A percentile compares a stretch with the other conserved stretches of the same genome.
phyloP scores from a whole-genome alignment of 2,888 invertebrate genomes.

The Epistrophe grossulariae region DNA sequence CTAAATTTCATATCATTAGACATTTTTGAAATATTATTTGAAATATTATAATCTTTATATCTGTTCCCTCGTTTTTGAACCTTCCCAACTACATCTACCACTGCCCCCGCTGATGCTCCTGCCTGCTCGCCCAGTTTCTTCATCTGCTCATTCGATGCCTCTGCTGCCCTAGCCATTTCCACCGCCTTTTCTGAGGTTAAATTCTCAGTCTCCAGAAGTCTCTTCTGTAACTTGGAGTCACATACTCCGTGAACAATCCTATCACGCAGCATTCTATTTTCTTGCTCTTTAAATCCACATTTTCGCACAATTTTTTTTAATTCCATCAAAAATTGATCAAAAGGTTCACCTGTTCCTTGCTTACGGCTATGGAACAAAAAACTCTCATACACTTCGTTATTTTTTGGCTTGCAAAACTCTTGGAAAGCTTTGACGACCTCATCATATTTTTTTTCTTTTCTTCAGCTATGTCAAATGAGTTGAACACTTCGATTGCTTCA shows the following conservation, averaged over 20 bases:
- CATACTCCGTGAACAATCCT: background rate
- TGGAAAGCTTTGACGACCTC: too few relatives aligned
- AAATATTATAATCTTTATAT: background rate
- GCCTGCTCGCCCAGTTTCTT: slow-evolving; percentile 27
- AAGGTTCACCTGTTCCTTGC: background rate
- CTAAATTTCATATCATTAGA: too few relatives aligned
- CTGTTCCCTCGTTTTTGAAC: background rate
- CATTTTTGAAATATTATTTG: background rate
- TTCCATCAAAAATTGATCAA: too few relatives aligned
- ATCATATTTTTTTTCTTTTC: too few relatives aligned
- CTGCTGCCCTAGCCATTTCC: background rate
- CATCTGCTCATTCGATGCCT: slow-evolving; percentile 12
- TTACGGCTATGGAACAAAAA: too few relatives aligned
- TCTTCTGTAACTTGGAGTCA: background rate
- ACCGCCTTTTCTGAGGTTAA: background rate
- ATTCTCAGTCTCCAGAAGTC: background rate
- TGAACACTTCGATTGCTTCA: slow-evolving; percentile 24
- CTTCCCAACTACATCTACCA: slow-evolving; percentile 1
- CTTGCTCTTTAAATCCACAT: too few relatives aligned
- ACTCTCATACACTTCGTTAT: too few relatives aligned
- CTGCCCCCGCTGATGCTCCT: background rate
- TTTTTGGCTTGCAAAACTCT: too few relatives aligned
- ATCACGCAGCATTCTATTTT: too few relatives aligned
- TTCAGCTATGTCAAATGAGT: too few relatives aligned
- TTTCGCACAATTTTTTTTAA: too few relatives aligned